Evolutionary conservation across 37 sponge, comb jelly and placozoan genomes (phyloP).

Genomic region (Mnemiopsis leidyi): DNA sequence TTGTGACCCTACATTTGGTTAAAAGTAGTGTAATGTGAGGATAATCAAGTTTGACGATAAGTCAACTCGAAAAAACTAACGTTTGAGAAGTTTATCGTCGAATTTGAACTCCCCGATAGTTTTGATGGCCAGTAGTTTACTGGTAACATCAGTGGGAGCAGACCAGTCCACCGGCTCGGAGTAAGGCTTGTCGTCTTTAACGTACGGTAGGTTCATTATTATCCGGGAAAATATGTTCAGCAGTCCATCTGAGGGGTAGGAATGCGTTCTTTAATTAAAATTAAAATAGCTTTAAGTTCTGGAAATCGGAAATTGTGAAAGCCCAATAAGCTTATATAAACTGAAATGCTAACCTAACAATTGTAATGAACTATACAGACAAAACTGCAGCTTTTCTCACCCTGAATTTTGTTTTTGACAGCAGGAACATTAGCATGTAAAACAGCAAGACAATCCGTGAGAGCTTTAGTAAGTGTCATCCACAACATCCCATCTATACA

Average conservation of each 20-base stretch:
- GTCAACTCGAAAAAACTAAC: slow-evolving; percentile 4
- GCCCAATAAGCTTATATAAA: too few species aligned
- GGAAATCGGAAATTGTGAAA: too few species aligned
- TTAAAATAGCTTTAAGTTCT: too few species aligned
- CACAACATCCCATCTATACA: slow-evolving; percentile 53
- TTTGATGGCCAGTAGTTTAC: slow-evolving; percentile 71
- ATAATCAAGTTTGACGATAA: too few species aligned
- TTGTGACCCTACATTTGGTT: too few species aligned
- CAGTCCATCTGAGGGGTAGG: slow-evolving; percentile 44
- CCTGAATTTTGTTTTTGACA: slow-evolving; percentile 26
- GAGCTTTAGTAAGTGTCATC: slow-evolving; percentile 50
- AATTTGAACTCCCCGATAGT: slow-evolving; percentile 80
- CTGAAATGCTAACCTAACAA: too few species aligned
- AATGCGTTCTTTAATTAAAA: too few species aligned
- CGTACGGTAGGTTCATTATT: slow-evolving; percentile 24
- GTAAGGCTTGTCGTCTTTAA: slow-evolving; percentile 47
- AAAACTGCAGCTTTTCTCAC: background rate
- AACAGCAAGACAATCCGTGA: slow-evolving; percentile 54
- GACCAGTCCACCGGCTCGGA: background rate
- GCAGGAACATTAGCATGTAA: slow-evolving; percentile 45
- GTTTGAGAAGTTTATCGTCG: slow-evolving; percentile 53
- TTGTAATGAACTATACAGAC: background rate
- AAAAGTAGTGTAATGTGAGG: too few species aligned
- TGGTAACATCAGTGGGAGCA: background rate
- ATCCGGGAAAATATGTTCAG: slow-evolving; percentile 44